These are phyloP conservation scores for Patella caerulea DNA, from an alignment of 2,888 invertebrate species.

Conservation along the genomic window DNA sequence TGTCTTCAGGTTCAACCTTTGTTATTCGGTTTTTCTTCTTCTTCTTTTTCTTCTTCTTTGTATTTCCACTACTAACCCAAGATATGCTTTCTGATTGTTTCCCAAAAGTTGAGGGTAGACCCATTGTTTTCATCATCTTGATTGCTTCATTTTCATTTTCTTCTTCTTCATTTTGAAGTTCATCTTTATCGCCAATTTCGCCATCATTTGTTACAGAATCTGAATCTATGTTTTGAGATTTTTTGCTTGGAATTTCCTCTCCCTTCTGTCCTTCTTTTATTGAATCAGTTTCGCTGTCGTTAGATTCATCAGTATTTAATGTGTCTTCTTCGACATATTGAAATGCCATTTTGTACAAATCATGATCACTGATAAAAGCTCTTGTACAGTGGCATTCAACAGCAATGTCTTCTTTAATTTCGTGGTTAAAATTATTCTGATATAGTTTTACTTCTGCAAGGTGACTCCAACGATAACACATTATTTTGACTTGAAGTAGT, in stretches of 20 bases:
- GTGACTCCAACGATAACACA: constrained; percentile 64
- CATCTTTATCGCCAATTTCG: background rate
- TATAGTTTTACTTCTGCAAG: constrained; percentile 57
- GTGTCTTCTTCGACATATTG: constrained; percentile 14
- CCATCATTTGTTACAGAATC: too few species aligned
- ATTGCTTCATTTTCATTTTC: constrained; percentile 36
- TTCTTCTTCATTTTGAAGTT: constrained; percentile 31
- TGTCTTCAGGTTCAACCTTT: constrained; percentile 10
- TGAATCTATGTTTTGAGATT: too few species aligned
- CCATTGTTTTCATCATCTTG: constrained; percentile 53
- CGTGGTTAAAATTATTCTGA: constrained; percentile 17
- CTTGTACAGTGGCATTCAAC: constrained; percentile 60
- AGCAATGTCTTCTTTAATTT: constrained; percentile 23
- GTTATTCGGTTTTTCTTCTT: constrained; percentile 4
- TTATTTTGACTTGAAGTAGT: constrained; percentile 29
- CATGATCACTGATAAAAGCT: constrained; percentile 41
- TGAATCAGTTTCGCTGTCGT: constrained; percentile 1
- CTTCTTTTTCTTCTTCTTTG: background rate
- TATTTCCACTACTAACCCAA: background rate
- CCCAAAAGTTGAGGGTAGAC: constrained; percentile 48
- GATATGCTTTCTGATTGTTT: constrained; percentile 32
- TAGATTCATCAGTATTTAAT: background rate
- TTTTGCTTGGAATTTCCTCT: too few species aligned
- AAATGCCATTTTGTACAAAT: constrained; percentile 22
- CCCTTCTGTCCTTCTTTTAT: constrained; percentile 23